These are phyloP conservation scores for Apomyelois bistriatella DNA, from an alignment of 2,888 invertebrate genomes.

Conservation along the genomic window DNA sequence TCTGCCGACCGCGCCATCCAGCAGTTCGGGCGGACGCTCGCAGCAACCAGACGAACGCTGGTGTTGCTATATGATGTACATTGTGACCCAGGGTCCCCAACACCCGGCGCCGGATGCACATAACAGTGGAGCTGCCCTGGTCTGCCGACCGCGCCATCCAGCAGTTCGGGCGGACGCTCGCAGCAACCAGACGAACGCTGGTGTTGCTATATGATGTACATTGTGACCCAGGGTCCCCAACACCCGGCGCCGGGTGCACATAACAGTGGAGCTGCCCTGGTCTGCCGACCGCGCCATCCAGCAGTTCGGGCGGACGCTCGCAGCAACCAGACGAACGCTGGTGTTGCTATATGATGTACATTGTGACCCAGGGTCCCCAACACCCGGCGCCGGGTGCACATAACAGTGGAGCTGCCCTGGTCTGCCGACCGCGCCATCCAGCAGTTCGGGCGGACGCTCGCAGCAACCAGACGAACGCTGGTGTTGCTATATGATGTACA, in stretches of 20 bases:
- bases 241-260: no score
- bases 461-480: neutral
- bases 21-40: slow-evolving; percentile 98
- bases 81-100: no score
- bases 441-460: neutral
- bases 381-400: neutral
- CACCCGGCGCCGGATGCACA: slow-evolving; percentile 96
- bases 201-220: no score
- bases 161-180: slow-evolving; percentile 98
- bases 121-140: slow-evolving; percentile 99
- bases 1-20: slow-evolving; percentile 99
- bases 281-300: no score
- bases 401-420: neutral
- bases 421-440: neutral
- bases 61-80: no score
- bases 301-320: no score
- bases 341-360: no score
- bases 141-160: slow-evolving; percentile 99
- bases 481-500: neutral
- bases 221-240: no score
- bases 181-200: slow-evolving; percentile 98
- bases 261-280: no score
- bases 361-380: no score
- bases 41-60: slow-evolving; percentile 98
- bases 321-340: no score